Conservation (phyloP, 2,888 invertebrate species). For the Drosophila conformis region DNA sequence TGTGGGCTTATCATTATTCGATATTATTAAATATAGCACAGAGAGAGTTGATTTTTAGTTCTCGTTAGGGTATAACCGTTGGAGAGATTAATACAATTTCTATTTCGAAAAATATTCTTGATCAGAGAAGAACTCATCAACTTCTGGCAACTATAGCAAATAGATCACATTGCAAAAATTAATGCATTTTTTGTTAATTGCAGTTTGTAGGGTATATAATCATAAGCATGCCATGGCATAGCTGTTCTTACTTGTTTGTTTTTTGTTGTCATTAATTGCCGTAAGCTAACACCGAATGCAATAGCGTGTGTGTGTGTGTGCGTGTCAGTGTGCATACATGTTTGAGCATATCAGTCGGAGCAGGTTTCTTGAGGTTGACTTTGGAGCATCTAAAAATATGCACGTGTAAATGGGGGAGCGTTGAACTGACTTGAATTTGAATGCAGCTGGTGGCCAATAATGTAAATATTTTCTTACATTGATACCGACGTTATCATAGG, state of each 20-base stretch:
- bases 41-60: too few relatives aligned
- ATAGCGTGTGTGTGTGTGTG: neutral
- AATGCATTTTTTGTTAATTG: neutral
- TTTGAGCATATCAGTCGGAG: neutral
- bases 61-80: too few relatives aligned
- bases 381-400: neutral
- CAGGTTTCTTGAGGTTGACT: conserved; percentile 3
- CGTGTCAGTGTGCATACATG: neutral
- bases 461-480: neutral
- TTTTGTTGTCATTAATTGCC: conserved; percentile 11
- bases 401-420: neutral
- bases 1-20: neutral
- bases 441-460: neutral
- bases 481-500: too few relatives aligned
- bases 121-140: too few relatives aligned
- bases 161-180: fast-evolving
- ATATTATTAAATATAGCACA: neutral
- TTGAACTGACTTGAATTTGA: conserved; percentile 28
- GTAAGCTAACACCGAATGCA: conserved; percentile 20
- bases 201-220: neutral
- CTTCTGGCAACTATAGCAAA: neutral
- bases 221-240: neutral
- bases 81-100: neutral
- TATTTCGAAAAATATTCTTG: neutral
- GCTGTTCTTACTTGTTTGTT: neutral